phyloP scores from a whole-genome alignment of 2,113 vertebrate species.

The Alosa alosa region DNA sequence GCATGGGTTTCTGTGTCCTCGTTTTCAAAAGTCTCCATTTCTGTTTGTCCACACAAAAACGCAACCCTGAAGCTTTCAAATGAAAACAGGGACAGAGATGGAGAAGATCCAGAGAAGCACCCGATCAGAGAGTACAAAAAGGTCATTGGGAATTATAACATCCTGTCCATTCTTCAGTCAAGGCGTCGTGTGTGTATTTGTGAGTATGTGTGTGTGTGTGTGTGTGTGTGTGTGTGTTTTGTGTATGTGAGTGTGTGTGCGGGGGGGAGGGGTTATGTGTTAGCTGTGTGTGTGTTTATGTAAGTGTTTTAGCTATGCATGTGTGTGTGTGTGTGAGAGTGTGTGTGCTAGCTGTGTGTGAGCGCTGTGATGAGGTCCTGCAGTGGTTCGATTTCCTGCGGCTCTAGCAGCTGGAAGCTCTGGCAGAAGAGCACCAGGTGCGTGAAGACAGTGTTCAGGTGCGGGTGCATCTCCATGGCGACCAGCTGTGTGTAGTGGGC shows the following conservation, averaged over 20 bases:
- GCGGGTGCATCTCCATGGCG: constrained; percentile 71
- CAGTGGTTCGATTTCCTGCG: constrained; percentile 68
- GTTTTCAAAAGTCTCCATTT: too few species aligned
- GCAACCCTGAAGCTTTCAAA: too few species aligned
- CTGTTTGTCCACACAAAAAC: background rate
- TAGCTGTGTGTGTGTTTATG: background rate
- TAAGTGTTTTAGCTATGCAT: background rate
- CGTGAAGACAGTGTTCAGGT: constrained; percentile 77
- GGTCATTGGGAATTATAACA: background rate
- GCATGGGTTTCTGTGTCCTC: too few species aligned
- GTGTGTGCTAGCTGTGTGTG: constrained; percentile 33
- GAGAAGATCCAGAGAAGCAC: too few species aligned
- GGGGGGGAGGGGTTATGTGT: background rate
- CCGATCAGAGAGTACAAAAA: background rate
- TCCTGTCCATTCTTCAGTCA: too few species aligned
- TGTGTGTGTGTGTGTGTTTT: too few species aligned
- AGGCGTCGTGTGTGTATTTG: too few species aligned
- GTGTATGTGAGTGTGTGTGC: background rate
- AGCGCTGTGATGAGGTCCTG: constrained; percentile 73
- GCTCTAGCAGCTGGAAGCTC: constrained; percentile 72
- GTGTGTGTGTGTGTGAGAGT: background rate
- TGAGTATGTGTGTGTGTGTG: background rate
- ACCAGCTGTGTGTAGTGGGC: constrained; percentile 75
- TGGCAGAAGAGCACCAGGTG: constrained; percentile 75
- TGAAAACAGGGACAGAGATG: too few species aligned